These are phyloP conservation scores for Metridium senile DNA, from an alignment of 92 coral and sea anemone genomes.

Conservation along the genomic window DNA sequence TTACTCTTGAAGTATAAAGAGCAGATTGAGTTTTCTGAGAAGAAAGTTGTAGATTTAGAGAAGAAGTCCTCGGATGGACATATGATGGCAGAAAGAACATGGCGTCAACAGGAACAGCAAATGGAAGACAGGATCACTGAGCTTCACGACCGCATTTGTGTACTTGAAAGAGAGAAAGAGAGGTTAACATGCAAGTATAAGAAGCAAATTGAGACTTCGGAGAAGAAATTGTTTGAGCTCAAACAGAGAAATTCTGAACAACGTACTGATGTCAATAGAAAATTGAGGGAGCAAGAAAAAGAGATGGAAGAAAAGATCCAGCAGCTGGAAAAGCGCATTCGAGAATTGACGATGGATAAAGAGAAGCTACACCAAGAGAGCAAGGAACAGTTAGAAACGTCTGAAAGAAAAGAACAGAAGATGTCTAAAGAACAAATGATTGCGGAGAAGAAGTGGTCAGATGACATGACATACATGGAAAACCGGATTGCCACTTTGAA, in stretches of 20 bases:
- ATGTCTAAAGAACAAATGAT: neutral
- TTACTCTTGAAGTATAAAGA: neutral
- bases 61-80: neutral
- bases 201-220: neutral
- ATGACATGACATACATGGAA: constrained; percentile 4
- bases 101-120: neutral
- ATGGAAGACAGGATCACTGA: neutral
- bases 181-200: neutral
- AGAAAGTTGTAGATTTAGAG: neutral
- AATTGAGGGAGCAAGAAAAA: neutral
- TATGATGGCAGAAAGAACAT: neutral
- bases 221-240: neutral
- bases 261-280: neutral
- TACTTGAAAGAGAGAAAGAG: neutral
- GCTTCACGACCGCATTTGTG: neutral
- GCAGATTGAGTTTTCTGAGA: neutral
- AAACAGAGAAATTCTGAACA: neutral
- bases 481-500: neutral
- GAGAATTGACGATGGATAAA: neutral
- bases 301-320: neutral
- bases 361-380: neutral
- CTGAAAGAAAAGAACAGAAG: neutral
- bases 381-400: neutral
- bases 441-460: constrained; percentile 1
- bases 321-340: neutral